Percentiles rank a stretch among this genome's conserved stretches.
These are phyloP conservation scores for Oplegnathus fasciatus DNA, from an alignment of 2,113 vertebrate genomes.

Conservation along the genomic window DNA sequence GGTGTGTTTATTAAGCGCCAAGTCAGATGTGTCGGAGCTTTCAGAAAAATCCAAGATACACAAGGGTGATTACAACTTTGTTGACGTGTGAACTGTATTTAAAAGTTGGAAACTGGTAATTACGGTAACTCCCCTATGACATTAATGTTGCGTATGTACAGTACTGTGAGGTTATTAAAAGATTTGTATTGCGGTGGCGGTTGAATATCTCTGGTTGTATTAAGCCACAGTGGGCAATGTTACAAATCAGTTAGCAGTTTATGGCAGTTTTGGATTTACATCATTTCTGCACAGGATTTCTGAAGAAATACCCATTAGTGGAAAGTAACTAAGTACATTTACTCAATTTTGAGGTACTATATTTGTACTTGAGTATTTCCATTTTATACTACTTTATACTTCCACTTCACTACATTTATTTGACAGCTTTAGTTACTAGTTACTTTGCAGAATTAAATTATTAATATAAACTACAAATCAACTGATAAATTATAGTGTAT, in stretches of 20 bases:
- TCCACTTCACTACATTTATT: not conserved
- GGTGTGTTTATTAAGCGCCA: too few relatives aligned
- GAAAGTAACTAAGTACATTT: not conserved
- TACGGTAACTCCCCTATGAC: not conserved
- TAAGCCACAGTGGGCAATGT: too few relatives aligned
- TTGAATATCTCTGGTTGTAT: not conserved
- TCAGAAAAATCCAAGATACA: not conserved
- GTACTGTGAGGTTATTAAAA: not conserved
- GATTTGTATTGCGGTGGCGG: not conserved
- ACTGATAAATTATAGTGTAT: not conserved
- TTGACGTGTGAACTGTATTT: not conserved
- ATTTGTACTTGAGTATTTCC: not conserved
- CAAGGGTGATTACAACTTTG: not conserved
- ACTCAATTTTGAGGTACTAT: not conserved
- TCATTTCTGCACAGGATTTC: too few relatives aligned
- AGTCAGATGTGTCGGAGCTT: too few relatives aligned
- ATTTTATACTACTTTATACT: not conserved
- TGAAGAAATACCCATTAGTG: not conserved
- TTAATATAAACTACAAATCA: not conserved
- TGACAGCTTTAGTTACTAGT: not conserved
- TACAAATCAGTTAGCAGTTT: too few relatives aligned
- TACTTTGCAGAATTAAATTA: not conserved
- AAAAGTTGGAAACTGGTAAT: not conserved
- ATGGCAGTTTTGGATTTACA: too few relatives aligned
- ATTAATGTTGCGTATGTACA: too few relatives aligned